phyloP scores from a whole-genome alignment of 2,113 vertebrate species.

The Astur gentilis region DNA sequence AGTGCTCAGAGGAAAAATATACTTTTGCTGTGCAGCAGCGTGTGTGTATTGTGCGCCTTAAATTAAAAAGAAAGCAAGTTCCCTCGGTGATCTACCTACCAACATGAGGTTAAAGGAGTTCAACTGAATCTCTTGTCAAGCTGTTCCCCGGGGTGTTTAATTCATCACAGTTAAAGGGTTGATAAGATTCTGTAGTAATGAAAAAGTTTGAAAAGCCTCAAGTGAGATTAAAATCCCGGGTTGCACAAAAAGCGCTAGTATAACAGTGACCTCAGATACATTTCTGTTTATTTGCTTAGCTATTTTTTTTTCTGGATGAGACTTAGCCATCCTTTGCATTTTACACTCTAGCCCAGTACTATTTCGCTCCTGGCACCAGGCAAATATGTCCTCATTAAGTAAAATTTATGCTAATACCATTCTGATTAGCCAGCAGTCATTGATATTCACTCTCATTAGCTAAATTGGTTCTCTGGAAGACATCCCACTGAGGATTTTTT shows the following conservation, averaged over 20 bases:
- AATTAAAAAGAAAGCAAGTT: not conserved
- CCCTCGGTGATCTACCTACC: not conserved
- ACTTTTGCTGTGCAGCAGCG: not conserved
- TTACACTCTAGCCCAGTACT: not conserved
- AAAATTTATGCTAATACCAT: slow-evolving; percentile 59
- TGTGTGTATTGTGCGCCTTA: not conserved
- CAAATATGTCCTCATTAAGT: slow-evolving; percentile 46
- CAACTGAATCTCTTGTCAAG: not conserved
- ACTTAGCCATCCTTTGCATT: not conserved
- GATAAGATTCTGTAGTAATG: slow-evolving; percentile 9
- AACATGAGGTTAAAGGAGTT: slow-evolving; percentile 13
- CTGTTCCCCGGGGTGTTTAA: slow-evolving; percentile 30
- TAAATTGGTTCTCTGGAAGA: slow-evolving; percentile 50
- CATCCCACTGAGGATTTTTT: not conserved
- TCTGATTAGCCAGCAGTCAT: slow-evolving; percentile 54
- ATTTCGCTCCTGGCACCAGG: slow-evolving; percentile 4
- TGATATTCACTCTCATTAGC: slow-evolving; percentile 59
- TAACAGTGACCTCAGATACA: not conserved
- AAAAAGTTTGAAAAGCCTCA: slow-evolving; percentile 7
- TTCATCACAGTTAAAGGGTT: slow-evolving; percentile 34
- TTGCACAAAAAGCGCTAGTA: not conserved
- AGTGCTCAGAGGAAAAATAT: not conserved
- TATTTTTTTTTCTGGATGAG: not conserved
- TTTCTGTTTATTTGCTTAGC: slow-evolving; percentile 9
- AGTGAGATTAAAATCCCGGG: not conserved